Evolutionary conservation across 2,888 invertebrate species (phyloP).

Genomic region (Ischnus inquisitorius): DNA sequence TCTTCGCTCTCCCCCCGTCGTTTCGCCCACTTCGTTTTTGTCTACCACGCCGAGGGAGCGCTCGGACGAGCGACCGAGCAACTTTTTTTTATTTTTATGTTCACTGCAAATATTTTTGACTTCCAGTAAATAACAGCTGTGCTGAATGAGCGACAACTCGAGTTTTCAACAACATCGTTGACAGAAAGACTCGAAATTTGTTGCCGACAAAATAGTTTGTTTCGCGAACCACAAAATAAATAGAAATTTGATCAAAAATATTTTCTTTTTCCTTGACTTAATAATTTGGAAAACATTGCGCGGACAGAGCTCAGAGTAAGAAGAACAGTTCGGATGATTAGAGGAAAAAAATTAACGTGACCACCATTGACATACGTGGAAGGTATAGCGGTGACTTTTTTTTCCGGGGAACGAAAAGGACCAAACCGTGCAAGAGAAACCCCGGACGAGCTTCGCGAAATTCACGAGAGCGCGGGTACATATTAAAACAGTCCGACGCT

Average conservation of each 20-base stretch:
- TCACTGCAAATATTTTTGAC: too few relatives aligned
- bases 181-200: too few relatives aligned
- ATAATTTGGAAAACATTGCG: too few relatives aligned
- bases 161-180: too few relatives aligned
- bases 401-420: constrained; percentile 35
- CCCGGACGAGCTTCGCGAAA: constrained; percentile 65
- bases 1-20: constrained; percentile 47
- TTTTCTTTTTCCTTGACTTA: too few relatives aligned
- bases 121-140: too few relatives aligned
- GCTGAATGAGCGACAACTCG: too few relatives aligned
- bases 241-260: too few relatives aligned
- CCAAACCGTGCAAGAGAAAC: constrained; percentile 33
- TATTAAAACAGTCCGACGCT: constrained; percentile 83
- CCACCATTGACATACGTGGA: not conserved
- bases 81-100: not conserved
- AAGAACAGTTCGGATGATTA: not conserved
- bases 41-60: constrained; percentile 10
- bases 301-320: too few relatives aligned
- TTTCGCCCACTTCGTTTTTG: constrained; percentile 33
- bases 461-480: constrained; percentile 81
- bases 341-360: not conserved
- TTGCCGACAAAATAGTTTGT: too few relatives aligned
- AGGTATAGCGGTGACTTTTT: constrained; percentile 18
- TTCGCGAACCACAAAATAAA: too few relatives aligned
- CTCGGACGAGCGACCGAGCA: not conserved